phyloP scores from a whole-genome alignment of 1,140 invertebrate genomes.

The Orius insidiosus region DNA sequence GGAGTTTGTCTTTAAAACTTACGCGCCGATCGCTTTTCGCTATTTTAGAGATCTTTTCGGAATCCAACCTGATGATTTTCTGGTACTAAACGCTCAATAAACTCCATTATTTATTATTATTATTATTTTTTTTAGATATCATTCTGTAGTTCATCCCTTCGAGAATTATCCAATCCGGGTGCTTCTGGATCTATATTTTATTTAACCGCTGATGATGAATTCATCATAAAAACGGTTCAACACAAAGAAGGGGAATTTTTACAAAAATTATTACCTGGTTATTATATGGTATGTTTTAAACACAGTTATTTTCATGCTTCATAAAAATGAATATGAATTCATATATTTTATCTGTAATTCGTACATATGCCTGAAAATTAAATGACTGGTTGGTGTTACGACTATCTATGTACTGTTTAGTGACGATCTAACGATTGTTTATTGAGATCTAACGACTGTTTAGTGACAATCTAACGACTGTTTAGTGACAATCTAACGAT shows the following conservation, averaged over 20 bases:
- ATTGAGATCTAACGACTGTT: too few relatives aligned
- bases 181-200: slow-evolving; percentile 99
- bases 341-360: not conserved
- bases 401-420: too few relatives aligned
- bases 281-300: slow-evolving; percentile 63
- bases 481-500: too few relatives aligned
- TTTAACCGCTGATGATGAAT: slow-evolving; percentile 95
- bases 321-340: slow-evolving; percentile 8
- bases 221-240: slow-evolving; percentile 99
- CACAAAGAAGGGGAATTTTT: slow-evolving; percentile 99
- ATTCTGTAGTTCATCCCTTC: slow-evolving; percentile 80
- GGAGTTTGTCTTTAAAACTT: slow-evolving; percentile 92
- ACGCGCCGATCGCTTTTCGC: slow-evolving; percentile 97
- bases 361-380: too few relatives aligned
- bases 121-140: slow-evolving; percentile 58
- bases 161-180: slow-evolving; percentile 95
- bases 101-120: too few relatives aligned
- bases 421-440: too few relatives aligned
- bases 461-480: too few relatives aligned
- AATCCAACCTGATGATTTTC: slow-evolving; percentile 96
- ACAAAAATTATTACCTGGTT: slow-evolving; percentile 93
- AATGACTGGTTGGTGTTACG: too few relatives aligned
- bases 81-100: slow-evolving; percentile 46
- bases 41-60: slow-evolving; percentile 98
- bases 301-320: slow-evolving; percentile 36